Conservation (phyloP, 1,140 invertebrate genomes). For the Vollenhovia emeryi region DNA sequence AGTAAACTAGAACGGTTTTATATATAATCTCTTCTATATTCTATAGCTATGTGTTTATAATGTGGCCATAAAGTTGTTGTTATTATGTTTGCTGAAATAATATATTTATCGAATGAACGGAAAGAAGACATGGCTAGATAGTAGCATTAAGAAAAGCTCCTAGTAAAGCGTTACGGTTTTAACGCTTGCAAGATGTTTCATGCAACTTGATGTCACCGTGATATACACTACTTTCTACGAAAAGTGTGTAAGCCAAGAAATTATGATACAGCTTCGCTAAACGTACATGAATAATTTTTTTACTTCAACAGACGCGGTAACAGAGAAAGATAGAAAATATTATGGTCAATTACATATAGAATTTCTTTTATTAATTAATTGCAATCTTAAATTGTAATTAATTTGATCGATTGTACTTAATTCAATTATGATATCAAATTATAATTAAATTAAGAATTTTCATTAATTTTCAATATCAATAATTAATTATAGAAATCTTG, state of each 20-base stretch:
- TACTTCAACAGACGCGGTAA: background rate
- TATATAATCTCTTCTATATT: conserved; percentile 19
- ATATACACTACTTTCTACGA: background rate
- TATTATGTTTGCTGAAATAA: conserved; percentile 48
- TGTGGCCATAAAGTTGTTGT: conserved; percentile 42
- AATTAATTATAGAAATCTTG: conserved; percentile 1
- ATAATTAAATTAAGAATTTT: background rate
- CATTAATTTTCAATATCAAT: background rate
- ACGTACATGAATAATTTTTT: background rate
- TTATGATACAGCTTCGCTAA: background rate
- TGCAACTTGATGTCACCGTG: background rate
- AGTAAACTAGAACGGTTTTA: conserved; percentile 44
- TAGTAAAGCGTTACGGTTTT: background rate
- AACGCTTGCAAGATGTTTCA: background rate
- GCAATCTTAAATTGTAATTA: conserved; percentile 21
- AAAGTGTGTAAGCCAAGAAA: background rate
- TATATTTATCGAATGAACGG: conserved; percentile 29
- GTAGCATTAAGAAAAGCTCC: conserved; percentile 4
- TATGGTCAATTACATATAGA: background rate
- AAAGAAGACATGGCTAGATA: background rate
- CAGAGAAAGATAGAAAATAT: background rate
- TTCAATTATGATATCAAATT: conserved; percentile 1
- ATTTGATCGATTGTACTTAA: background rate
- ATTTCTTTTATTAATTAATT: conserved; percentile 5
- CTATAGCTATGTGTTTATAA: conserved; percentile 23